Conservation (phyloP, 1,140 invertebrate species). For the Zaprionus africanus region DNA sequence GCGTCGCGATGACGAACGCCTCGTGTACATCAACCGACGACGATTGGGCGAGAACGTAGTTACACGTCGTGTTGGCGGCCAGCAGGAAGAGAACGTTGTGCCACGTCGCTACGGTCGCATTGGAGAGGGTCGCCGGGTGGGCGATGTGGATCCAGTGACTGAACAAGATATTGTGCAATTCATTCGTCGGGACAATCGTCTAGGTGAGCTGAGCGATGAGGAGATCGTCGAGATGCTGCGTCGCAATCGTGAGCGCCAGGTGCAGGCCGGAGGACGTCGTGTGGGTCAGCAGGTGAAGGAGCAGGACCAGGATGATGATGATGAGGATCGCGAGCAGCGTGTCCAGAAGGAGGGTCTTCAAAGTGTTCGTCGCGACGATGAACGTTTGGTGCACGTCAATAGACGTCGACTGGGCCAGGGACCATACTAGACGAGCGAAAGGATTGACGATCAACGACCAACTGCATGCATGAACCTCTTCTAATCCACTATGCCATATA, state of each 20-base stretch:
- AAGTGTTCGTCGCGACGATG: conserved; percentile 50
- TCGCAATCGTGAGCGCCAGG: conserved; percentile 9
- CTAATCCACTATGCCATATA: not conserved
- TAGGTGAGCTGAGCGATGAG: conserved; percentile 47
- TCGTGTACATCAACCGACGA: conserved; percentile 47
- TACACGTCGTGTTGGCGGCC: conserved; percentile 10
- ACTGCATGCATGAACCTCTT: conserved; percentile 6
- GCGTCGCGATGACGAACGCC: conserved; percentile 52
- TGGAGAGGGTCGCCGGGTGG: conserved; percentile 56
- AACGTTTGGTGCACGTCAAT: conserved; percentile 54
- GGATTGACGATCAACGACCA: not conserved
- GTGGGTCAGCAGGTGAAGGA: not conserved
- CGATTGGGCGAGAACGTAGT: not conserved
- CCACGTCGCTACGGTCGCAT: conserved; percentile 34
- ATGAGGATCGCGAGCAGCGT: not conserved
- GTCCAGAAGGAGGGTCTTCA: conserved; percentile 34
- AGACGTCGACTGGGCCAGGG: conserved; percentile 41
- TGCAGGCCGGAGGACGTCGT: not conserved
- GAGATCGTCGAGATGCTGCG: conserved; percentile 60
- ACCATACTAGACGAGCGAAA: not conserved
- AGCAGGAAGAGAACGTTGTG: not conserved
- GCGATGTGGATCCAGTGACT: conserved; percentile 30
- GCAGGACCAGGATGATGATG: not conserved
- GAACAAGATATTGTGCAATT: conserved; percentile 55
- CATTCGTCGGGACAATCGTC: conserved; percentile 55